Conservation (phyloP, 2,888 invertebrate species). For the Agonum fuliginosum region DNA sequence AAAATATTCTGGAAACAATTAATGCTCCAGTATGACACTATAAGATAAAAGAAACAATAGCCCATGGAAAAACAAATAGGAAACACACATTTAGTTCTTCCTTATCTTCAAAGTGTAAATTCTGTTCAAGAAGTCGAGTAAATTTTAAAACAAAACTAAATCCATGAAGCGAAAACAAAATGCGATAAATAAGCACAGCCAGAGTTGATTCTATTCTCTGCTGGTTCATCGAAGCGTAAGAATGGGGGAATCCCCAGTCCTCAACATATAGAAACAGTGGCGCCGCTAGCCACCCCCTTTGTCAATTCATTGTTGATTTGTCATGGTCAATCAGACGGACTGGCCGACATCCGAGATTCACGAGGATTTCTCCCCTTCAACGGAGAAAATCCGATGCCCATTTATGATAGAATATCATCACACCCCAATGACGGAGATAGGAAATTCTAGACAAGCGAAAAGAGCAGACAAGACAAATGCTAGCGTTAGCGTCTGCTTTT, state of each 20-base stretch:
- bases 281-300: slow-evolving; percentile 38
- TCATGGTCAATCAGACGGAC: slow-evolving; percentile 61
- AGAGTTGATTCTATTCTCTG: slow-evolving; percentile 38
- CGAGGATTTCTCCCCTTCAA: not conserved
- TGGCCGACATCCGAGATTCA: slow-evolving; percentile 48
- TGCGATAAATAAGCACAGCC: slow-evolving; percentile 33
- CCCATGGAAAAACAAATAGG: no score
- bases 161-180: slow-evolving; percentile 3
- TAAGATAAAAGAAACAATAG: no score
- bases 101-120: no score
- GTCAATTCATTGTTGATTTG: slow-evolving; percentile 62
- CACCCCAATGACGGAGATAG: not conserved
- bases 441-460: not conserved
- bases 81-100: no score
- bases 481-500: no score
- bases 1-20: no score
- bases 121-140: no score
- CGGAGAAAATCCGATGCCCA: slow-evolving; percentile 14
- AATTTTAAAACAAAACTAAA: slow-evolving; percentile 5
- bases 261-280: slow-evolving; percentile 15
- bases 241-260: slow-evolving; percentile 6
- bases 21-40: no score
- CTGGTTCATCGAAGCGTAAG: slow-evolving; percentile 13
- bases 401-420: slow-evolving; percentile 41
- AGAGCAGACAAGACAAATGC: no score